Percentiles rank a stretch among this genome's conserved stretches.
phyloP scores from a whole-genome alignment of 2,797 vertebrate genomes.

The Intellagama lesueurii region DNA sequence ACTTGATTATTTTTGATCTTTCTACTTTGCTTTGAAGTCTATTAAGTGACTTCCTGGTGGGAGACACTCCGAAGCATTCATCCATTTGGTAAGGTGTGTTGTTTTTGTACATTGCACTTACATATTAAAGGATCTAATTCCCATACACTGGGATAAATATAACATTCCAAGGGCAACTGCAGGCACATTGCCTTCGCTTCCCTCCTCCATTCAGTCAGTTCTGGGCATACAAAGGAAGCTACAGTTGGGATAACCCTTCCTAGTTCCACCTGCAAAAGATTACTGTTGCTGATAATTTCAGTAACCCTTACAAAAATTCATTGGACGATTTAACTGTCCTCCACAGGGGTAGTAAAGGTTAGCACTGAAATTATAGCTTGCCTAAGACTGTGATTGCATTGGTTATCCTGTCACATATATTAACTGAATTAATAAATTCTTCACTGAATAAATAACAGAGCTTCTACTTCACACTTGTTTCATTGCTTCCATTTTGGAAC shows the following conservation, averaged over 20 bases:
- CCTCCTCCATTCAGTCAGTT: background rate
- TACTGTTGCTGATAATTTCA: background rate
- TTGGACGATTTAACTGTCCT: background rate
- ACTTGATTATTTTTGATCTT: background rate
- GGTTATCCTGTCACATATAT: too few species aligned
- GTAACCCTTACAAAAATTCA: background rate
- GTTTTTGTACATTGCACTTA: background rate
- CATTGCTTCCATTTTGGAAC: too few species aligned
- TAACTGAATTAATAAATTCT: too few species aligned
- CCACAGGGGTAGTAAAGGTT: background rate
- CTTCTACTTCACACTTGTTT: too few species aligned
- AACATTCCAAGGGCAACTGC: background rate
- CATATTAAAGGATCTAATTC: too few species aligned
- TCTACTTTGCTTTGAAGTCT: too few species aligned
- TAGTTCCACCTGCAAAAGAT: background rate
- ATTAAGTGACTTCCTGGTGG: too few species aligned
- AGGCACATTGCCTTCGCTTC: background rate
- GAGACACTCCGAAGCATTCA: too few species aligned
- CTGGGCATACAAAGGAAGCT: background rate
- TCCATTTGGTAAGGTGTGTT: background rate
- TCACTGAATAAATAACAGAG: too few species aligned
- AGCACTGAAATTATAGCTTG: background rate
- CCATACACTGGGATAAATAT: background rate
- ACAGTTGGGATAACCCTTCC: background rate
- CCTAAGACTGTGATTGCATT: too few species aligned